Base-by-base conservation (phyloP, 2,797 vertebrate genomes). In the Aulostomus chinensis region DNA sequence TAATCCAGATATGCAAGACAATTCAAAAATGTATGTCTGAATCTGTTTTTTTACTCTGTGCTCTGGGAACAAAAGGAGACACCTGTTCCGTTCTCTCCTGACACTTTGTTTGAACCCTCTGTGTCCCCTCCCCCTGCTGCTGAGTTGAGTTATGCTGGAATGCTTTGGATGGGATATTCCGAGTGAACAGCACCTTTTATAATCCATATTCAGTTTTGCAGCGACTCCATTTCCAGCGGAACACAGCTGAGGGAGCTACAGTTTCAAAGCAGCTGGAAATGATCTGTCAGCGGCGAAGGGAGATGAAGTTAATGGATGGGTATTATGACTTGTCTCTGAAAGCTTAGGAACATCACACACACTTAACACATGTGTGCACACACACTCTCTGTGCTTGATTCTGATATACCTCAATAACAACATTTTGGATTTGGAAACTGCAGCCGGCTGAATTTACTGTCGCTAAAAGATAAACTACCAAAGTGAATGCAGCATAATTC, bases 181-280 rank as follows among this genome's bases (percentile, higher is more conserved):
- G n/a, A n/a, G n/a, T n/a, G n/a, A n/a, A n/a, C n/a, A 18, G 32
- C 42, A 73, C 71, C 59, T 81, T 76, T 75, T 61, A 48, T 64
- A 76, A 71, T 78, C 68, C 72, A 61, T 50, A 48, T 54, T 58
- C 65, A 74, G 64, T 58, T 57, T 59, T 70, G 58, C 66, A 60
- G 47, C 61, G 52, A 67, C 61, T 72, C 60, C 30, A 31, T 69
- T 76, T 81, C 64, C 51, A 14, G 35, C 42, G 82, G 84, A 88
- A 86, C 70, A 68, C 76, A 80, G 78, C 77, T 81, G 76, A 80
- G 69, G 29, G 59, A 31, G 59, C 79, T 87, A 58, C 68, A 63
- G 78, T 90, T 90, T 88, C 81, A 90, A 82, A 82, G 81, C 71
- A 62, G 66, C 73, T 81, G 78, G 83, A 89, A 87, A 67, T 45